A percentile compares a stretch with the other conserved stretches of the same genome.
Evolutionary conservation across 2,888 invertebrate species (phyloP).

Genomic region (Lepidochrysops patricia): DNA sequence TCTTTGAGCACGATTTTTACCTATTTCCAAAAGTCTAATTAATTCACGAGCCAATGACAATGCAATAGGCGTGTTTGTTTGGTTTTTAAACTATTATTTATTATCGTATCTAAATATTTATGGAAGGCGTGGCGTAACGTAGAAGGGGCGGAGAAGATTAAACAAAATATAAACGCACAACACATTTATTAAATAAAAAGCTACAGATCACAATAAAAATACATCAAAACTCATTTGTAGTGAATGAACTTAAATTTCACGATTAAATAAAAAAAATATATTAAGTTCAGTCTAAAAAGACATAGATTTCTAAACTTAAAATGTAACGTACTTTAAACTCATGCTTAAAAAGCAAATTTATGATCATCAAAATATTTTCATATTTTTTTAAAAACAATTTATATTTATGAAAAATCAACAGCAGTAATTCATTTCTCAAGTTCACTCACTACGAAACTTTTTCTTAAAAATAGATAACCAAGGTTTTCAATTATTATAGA

Average conservation of each 20-base stretch:
- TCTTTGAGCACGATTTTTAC: too few species aligned
- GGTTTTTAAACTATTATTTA: too few species aligned
- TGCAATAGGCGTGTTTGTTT: too few species aligned
- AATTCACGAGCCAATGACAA: too few species aligned
- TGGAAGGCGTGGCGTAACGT: too few species aligned
- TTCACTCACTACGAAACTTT: not conserved
- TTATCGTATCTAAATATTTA: too few species aligned
- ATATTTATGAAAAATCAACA: not conserved
- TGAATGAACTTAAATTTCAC: too few species aligned
- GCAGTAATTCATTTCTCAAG: not conserved
- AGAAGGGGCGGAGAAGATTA: too few species aligned
- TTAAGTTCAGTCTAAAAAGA: not conserved
- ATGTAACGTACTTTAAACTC: not conserved
- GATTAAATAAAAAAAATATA: not conserved
- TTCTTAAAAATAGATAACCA: not conserved
- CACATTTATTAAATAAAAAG: conserved; percentile 44
- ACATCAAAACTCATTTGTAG: conserved; percentile 10
- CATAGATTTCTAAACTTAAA: not conserved
- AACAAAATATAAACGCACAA: conserved; percentile 36
- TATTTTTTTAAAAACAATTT: not conserved
- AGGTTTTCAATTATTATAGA: not conserved
- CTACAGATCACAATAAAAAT: conserved; percentile 48
- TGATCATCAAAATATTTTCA: too few species aligned
- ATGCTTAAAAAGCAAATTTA: too few species aligned
- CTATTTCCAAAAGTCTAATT: too few species aligned